Conservation (phyloP, 2,113 vertebrate genomes). For the Deroptyus accipitrinus region DNA sequence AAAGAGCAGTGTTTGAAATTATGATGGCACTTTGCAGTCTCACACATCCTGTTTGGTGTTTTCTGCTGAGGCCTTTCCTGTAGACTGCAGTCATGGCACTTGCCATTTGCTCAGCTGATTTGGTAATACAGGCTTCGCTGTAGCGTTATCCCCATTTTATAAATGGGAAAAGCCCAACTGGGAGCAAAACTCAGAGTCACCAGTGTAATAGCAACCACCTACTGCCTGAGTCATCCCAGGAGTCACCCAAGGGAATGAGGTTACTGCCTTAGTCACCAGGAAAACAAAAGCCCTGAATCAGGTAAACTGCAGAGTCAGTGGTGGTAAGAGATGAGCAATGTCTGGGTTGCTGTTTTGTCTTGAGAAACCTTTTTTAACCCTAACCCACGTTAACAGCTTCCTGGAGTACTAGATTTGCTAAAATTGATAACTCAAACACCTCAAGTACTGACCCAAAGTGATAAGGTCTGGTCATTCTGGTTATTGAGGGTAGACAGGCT, state of each 20-base stretch:
- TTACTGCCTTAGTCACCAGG: background rate
- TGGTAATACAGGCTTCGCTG: background rate
- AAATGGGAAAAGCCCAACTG: background rate
- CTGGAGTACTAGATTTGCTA: background rate
- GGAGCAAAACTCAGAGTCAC: background rate
- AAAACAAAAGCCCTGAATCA: background rate
- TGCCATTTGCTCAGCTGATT: background rate
- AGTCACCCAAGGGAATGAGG: background rate
- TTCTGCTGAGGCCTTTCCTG: background rate
- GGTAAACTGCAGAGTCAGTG: background rate
- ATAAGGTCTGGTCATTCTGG: background rate
- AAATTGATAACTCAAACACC: background rate
- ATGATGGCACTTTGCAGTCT: background rate
- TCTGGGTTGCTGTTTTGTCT: background rate
- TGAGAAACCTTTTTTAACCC: background rate
- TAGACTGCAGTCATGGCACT: accelerated
- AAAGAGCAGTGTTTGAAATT: background rate
- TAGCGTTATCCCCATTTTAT: background rate
- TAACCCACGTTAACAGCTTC: background rate
- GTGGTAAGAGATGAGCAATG: background rate
- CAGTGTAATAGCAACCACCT: background rate
- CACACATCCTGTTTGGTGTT: accelerated
- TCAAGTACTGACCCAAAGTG: background rate
- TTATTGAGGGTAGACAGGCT: background rate
- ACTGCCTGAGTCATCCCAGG: background rate